Evolutionary conservation across 2,113 vertebrate genomes (phyloP), one percentile per base, ranked within the genome.

Genomic region (Sclerurus mexicanus): DNA sequence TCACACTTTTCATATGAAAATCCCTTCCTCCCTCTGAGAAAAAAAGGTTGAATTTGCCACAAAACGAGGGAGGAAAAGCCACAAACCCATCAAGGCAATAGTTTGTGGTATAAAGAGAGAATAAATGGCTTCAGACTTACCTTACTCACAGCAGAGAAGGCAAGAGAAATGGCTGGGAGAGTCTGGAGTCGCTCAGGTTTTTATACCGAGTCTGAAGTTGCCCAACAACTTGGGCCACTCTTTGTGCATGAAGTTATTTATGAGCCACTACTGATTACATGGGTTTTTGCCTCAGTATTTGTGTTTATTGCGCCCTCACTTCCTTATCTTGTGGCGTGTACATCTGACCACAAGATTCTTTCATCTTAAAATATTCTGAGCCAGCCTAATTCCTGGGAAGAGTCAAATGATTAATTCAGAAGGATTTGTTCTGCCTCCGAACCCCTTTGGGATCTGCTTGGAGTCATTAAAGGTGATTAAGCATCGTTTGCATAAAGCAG

Each of bases 241-340:
- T 93, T 95, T 92, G 60, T 90, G 78, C 39, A 49, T 59, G n/a
- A 46, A 72, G 30, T 82, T 87, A 90, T 90, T 95, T 85, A 90
- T 76, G 79, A 67, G 49, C 59, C 59, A 25, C 19, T 25, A 53
- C 86, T 94, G 95, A 96, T 96, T 94, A 96, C 72, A 86, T 37
- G 44, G 0, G 3, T 18, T 76, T 95, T 92, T 62, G 5, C 93
- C 86, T 83, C 79, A 64, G 50, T 73, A 89, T 92, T 96, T 95
- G 67, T 90, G n/a, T 56, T 80, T 69, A 58, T 94, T 86, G 25
- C 35, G 52, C 40, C 76, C 53, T 69, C 28, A 23, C 89, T 96
- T 96, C 96, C 96, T 92, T 90, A 96, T 96, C 96, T 96, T 94
- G 89, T 40, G 95, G 89, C 53, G 86, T 37, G 72, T 73, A 44